Base-by-base conservation (phyloP, 2,113 vertebrate species). In the Thamnophis sirtalis region DNA sequence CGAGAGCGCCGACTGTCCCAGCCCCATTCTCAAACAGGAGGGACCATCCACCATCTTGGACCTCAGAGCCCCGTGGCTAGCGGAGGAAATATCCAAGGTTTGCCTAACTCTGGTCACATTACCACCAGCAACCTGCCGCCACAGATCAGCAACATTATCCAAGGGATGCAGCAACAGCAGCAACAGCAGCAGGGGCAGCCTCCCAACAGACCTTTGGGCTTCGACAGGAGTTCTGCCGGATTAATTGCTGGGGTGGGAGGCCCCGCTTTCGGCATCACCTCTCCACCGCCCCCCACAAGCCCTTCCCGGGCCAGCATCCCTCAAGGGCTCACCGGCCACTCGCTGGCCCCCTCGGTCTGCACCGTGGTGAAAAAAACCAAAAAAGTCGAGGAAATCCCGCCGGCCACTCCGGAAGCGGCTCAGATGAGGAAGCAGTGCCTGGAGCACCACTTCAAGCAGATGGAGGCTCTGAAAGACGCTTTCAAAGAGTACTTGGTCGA, bases 401-500 rank as follows among this genome's bases (percentile, higher is more conserved):
- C 99, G 4, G 98, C 98, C 43, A 98, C 98, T 86, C 98, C 98
- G 50, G 99, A 99, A 96, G 97, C 98, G 93, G 98, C 98, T 13
- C 98, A 99, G 90, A 96, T 99, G 96, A 98, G 99, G 92, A 99
- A 98, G 91, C 98, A 99, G 58, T 99, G 98, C 94, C 94, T 99
- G 97, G 99, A 99, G 92, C 98, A 99, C 94, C 98, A 99, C 94
- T 97, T 96, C 93, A 98, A 98, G 95, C 98, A 98, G 94, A 99
- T 99, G 98, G 98, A 99, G 88, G 94, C 95, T 8, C 95, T 99
- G 92, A 98, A 98, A 94, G 99, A 99, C 88, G 98, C 98, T 93
- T 99, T 98, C 96, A 99, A 98, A 96, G 99, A 99, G 91, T 98
- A 98, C 93, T 96, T 99, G 96, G 98, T 99, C 1, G 99, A 99